Percentiles rank a stretch among this genome's conserved stretches.
Evolutionary conservation across 2,797 vertebrate species (phyloP).

Genomic region (Catostomus latipinnis): DNA sequence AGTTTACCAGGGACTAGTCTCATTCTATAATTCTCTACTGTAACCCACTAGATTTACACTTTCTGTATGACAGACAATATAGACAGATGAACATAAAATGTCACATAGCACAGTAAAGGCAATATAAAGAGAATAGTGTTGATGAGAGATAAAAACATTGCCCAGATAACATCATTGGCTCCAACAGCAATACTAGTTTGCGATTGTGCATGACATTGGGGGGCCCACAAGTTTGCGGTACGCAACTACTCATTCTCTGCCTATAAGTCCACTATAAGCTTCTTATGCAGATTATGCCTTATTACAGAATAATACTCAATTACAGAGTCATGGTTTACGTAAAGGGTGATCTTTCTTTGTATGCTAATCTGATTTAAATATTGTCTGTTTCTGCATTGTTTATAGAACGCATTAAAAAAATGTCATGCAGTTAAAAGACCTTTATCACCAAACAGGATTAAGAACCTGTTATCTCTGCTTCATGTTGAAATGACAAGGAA

Average conservation of each 20-base stretch:
- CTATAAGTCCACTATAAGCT: slow-evolving; percentile 19
- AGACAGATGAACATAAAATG: too few relatives aligned
- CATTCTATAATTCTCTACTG: too few relatives aligned
- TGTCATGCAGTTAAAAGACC: slow-evolving; percentile 55
- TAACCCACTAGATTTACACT: too few relatives aligned
- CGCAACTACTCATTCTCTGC: not conserved
- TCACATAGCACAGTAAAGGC: too few relatives aligned
- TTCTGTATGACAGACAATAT: too few relatives aligned
- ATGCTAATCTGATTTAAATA: slow-evolving; percentile 47
- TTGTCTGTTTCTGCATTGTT: slow-evolving; percentile 42
- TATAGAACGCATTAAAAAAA: slow-evolving; percentile 58
- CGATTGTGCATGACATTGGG: too few relatives aligned
- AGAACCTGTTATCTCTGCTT: slow-evolving; percentile 2
- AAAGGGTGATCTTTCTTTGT: slow-evolving; percentile 41
- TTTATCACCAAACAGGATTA: slow-evolving; percentile 52
- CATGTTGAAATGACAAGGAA: slow-evolving; percentile 7
- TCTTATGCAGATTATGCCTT: slow-evolving; percentile 15
- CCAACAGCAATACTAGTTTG: too few relatives aligned
- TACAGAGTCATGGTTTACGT: not conserved
- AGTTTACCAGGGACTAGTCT: too few relatives aligned
- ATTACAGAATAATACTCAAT: slow-evolving; percentile 32
- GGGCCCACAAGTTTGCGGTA: too few relatives aligned
- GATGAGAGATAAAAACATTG: too few relatives aligned
- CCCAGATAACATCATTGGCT: too few relatives aligned
- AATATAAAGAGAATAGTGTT: too few relatives aligned